Base-by-base conservation (phyloP, 2,113 vertebrate genomes). In the Sprattus sprattus region DNA sequence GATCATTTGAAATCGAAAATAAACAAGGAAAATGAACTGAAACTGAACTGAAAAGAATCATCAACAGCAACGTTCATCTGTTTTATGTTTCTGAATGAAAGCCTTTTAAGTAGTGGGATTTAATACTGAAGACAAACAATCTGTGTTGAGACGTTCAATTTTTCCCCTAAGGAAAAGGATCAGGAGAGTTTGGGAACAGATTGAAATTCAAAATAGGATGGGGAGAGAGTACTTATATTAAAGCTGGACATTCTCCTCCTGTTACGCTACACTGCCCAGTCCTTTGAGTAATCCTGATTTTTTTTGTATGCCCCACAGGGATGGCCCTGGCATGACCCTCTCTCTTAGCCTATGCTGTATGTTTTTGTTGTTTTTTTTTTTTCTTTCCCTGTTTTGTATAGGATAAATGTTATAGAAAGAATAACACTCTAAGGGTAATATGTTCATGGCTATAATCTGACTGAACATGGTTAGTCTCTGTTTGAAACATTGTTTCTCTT, bases 1-100 rank as follows among this genome's bases (percentile, higher is more conserved):
- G 25, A 81, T 83, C n/a, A 18, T 32, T 52, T 0, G 15, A 78
- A 83, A 45, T 52, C 46, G 81, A 83, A n/a, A 86, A 67, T 13
- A 71, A 71, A 71, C 64, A 32, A 32, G n/a, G 64, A 32, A 13
- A 60, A 54, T 60, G 18, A 22, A 4, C 22, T n/a, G n/a, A n/a
- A 6, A 22, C 1, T 22, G 4, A 22, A 6, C 54, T 22, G 54
- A 22, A 60, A 22, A 60, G 20, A 20, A 60, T 6, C 54, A 60
- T 60, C 54, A 22, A 20, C 20, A 4, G 54, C 20, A 22, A 18
- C 1, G 20, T 54, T 54, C 18, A 20, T 22, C 6, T 20, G 47
- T 20, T 60, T 22, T 18, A 6, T 6, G 4, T 20, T 60, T 60
- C 22, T 60, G 1, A 6, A 60, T 60, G 20, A 60, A 60, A 22